Evolutionary conservation across 2,113 vertebrate genomes (phyloP).

Genomic region (Cephalopterus ornatus): DNA sequence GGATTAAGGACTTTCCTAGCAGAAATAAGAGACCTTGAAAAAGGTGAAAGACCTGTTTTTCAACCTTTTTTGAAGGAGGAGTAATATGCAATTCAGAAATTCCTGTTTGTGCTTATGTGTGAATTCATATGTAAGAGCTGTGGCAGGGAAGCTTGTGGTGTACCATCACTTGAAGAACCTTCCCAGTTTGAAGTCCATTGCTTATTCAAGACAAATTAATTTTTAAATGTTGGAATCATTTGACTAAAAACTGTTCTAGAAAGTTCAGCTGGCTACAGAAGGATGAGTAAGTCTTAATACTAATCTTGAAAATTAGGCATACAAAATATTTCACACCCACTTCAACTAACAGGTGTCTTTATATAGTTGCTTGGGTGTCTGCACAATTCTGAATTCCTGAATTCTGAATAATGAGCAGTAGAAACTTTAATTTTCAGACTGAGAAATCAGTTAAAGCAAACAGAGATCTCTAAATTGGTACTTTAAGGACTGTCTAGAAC

Average conservation of each 20-base stretch:
- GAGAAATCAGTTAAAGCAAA: neutral
- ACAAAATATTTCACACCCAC: neutral
- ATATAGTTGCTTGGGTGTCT: neutral
- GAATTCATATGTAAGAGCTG: neutral
- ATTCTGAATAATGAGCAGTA: neutral
- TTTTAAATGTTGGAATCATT: neutral
- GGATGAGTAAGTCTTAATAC: neutral
- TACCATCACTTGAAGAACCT: neutral
- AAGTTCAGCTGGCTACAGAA: neutral
- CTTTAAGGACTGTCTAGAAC: neutral
- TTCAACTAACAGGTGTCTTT: neutral
- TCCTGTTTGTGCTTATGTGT: neutral
- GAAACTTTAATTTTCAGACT: neutral
- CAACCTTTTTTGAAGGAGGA: neutral
- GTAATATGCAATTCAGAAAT: neutral
- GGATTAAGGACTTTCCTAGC: neutral
- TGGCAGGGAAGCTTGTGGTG: neutral
- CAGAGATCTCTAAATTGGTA: neutral
- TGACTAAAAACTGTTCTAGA: neutral
- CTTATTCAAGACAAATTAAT: neutral
- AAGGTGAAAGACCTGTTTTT: neutral
- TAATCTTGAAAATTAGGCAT: neutral
- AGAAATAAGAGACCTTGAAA: neutral
- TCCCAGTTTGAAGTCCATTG: neutral
- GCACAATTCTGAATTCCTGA: neutral